Evolutionary conservation across 35 echinoderm and acorn worm species (phyloP), one percentile per base, ranked within the genome.

Genomic region (Stichopus chloronotus): DNA sequence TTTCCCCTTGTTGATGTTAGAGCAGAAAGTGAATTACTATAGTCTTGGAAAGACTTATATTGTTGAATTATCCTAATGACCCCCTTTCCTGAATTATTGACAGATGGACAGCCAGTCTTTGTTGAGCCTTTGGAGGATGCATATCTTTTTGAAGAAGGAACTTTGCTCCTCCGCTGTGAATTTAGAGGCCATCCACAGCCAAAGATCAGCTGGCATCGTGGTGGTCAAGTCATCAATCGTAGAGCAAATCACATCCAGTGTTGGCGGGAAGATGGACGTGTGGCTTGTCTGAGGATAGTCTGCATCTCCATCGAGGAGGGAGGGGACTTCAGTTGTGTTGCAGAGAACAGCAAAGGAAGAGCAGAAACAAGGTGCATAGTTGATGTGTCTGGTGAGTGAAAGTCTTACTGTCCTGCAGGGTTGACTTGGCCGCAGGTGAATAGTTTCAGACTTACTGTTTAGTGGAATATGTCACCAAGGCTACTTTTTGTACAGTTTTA

Each of bases 301-400:
- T 84, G 90, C 52, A 88, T 95, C 19, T 90, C 92, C 13, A 90
- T 94, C 20, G 92, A 87, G 52, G 96, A 98, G 80, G 94, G 88
- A 30, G 96, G 96, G 16, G 59, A 79, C 81, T 91, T 94, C 57
- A 92, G 93, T 55, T 98, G 96, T 91, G 93, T 98, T 14, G 96
- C 96, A 13, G 93, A 95, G 56, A 98, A 96, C 68, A 92, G 89
- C 7, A 30, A 79, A 56, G 96, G 96, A 10, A 86, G 23, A 61
- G 92, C 87, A n/a, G 76, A 81, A n/a, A 94, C 94, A 11, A 80
- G 85, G 53, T 95, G 94, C 24, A 96, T 59, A 30, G 92, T 98
- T 14, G 92, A 92, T 63, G 84, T 98, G 5, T 82, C 94, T 81
- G 96, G 96, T 98, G 79, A 93, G 94, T 68, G 9, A 43, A 43